These are phyloP conservation scores for Xenus cinereus DNA, from an alignment of 2,113 vertebrate species.

Conservation along the genomic window DNA sequence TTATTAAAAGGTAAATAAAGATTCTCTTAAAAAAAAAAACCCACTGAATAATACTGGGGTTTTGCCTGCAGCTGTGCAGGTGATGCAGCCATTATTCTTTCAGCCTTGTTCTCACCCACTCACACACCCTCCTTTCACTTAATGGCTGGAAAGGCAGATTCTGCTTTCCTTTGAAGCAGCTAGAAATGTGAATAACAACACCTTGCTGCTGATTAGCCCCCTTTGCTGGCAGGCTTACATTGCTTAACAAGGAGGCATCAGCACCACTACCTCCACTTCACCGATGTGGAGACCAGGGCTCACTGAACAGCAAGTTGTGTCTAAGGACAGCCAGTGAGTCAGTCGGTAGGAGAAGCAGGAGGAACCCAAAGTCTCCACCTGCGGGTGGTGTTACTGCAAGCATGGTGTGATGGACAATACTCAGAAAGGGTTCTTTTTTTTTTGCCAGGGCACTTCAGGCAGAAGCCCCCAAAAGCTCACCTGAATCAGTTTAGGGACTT, in stretches of 20 bases:
- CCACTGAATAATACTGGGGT: neutral
- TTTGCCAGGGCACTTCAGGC: neutral
- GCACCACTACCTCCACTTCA: neutral
- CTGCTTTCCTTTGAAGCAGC: neutral
- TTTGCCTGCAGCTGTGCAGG: slow-evolving; percentile 4
- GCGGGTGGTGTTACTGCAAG: neutral
- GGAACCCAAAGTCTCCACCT: neutral
- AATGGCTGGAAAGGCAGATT: neutral
- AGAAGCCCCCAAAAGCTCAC: neutral
- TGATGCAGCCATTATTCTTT: neutral
- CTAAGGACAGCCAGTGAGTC: neutral
- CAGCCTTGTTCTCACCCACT: neutral
- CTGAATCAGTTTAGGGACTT: neutral
- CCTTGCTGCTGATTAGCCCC: neutral
- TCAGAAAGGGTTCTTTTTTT: neutral
- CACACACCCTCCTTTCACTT: neutral
- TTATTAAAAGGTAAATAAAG: slow-evolving; percentile 23
- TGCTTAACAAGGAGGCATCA: neutral
- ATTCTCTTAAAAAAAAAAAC: neutral
- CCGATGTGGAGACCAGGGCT: neutral
- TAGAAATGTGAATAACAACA: neutral
- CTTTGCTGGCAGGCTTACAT: neutral
- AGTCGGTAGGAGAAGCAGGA: neutral
- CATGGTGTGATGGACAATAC: accelerated
- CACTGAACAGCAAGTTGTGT: neutral